Evolutionary conservation across 2,113 vertebrate species (phyloP), one percentile per base, ranked within the genome.

Genomic region (Mionectes macconnelli): DNA sequence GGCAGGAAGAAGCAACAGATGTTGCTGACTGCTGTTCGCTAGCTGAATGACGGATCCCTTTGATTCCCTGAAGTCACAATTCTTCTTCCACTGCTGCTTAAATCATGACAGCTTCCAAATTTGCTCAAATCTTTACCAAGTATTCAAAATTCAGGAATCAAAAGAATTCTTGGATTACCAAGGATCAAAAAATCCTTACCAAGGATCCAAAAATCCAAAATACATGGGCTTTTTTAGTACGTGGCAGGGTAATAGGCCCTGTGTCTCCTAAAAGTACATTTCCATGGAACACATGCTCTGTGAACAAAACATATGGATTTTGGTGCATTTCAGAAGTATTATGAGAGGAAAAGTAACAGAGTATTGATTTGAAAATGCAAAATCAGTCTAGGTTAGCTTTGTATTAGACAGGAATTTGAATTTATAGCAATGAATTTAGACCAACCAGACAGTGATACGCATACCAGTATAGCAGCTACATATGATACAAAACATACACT

Each of bases 221-320:
- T 14, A 24, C 2, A 8, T 45, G 19, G 14, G 9, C 33, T 23
- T 89, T 59, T 50, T 52, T 24, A 23, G 33, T 6, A 2, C 9
- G 3, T 1, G 3, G 10, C 30, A 50, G 30, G 6, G 2, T 33
- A 9, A 28, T 11, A n/a, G 3, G 8, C 7, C 31, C 2, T 2
- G 0, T 44, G 45, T 30, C 10, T n/a, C 45, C 28, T 13, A 24
- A 53, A 77, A 74, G 5, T 18, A 3, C 3, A 6, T 62, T 44
- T 62, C 25, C 19, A 23, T 0, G 9, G 35, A 80, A 25, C 0
- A 0, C 2, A 4, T 39, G 24, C 16, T 53, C 49, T 60, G 21
- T 9, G 45, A 44, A 22, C 12, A 44, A 69, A 76, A 59, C 0
- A 0, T 1, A 0, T 14, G 9, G 8, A 9, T 28, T 70, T 25